These are phyloP conservation scores for Knipowitschia caucasica DNA, from an alignment of 2,797 vertebrate genomes.

Conservation along the genomic window DNA sequence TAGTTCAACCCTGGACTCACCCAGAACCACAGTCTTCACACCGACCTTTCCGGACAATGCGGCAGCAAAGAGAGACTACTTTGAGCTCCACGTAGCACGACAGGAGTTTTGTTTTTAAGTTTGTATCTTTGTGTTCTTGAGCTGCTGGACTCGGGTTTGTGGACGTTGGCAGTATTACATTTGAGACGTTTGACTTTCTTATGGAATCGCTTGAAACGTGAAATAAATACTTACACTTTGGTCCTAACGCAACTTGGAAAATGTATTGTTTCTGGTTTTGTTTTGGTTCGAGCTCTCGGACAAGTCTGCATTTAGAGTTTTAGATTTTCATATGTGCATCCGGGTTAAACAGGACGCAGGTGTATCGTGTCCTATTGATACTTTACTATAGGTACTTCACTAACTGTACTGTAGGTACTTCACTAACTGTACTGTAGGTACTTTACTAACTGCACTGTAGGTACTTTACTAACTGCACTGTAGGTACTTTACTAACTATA, in stretches of 20 bases:
- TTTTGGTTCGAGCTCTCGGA: too few relatives aligned
- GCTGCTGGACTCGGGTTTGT: slow-evolving; percentile 66
- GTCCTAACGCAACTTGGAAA: slow-evolving; percentile 7
- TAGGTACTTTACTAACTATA: too few relatives aligned
- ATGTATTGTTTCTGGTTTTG: too few relatives aligned
- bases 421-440: too few relatives aligned
- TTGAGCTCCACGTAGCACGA: slow-evolving; percentile 47
- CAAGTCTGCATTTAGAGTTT: too few relatives aligned
- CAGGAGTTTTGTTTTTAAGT: slow-evolving; percentile 42
- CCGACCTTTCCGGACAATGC: slow-evolving; percentile 20
- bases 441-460: too few relatives aligned
- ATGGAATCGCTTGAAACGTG: slow-evolving; percentile 64
- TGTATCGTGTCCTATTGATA: too few relatives aligned
- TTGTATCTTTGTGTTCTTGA: slow-evolving; percentile 73
- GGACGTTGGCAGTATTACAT: slow-evolving; percentile 50
- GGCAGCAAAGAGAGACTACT: slow-evolving; percentile 53
- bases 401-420: too few relatives aligned
- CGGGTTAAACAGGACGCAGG: too few relatives aligned
- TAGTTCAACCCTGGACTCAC: slow-evolving; percentile 51
- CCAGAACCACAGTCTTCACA: slow-evolving; percentile 36
- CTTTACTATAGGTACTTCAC: too few relatives aligned
- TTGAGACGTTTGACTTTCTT: slow-evolving; percentile 60
- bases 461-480: too few relatives aligned
- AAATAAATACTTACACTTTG: slow-evolving; percentile 65
- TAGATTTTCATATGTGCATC: too few relatives aligned